Base-by-base conservation (phyloP, 2,888 invertebrate genomes). In the Hypomecis punctinalis region DNA sequence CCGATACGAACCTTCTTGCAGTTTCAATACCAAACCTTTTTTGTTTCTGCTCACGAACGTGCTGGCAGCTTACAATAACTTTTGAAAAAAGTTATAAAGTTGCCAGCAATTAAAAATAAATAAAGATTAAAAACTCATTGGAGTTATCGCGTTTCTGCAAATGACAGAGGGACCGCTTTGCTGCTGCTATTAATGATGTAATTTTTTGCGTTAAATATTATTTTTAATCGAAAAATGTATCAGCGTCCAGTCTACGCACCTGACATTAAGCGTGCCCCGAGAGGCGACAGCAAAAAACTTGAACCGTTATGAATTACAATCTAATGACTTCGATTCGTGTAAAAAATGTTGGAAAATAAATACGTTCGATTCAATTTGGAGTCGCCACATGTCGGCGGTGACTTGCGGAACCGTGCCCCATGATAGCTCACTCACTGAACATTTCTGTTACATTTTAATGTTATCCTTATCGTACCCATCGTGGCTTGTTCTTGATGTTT, bases 371-470 rank as follows among this genome's bases (percentile, higher is more conserved):
- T 85, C 86, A 86, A 87, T 85, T 88, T 79, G 80, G 77, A 80
- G 86, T 84, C 82, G 84, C 85, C 92, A 90, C 88, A 91, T 92
- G 92, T 88, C 87, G 85, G 74, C 82, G 68, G 81, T 92, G 92
- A 92, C 92, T 92, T 86, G 92, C 91, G 80, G 75, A 69, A 67
- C 54, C 69, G 39, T 48, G 60, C 43, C 48, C 57, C 69, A 70
- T 72, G 68, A 68, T 72, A 70, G 72, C 67, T 69, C 68, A 72
- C 65, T 72, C 72, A 70, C 58, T 62, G 63, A 68, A 68, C 63
- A 55, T 64, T 63, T 69, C 66, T 66, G 62, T 70, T 68, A 48
- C 57, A 61, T 65, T 61, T 61, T 52, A 48, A 53, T 57, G 10
- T 54, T 61, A 57, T 54, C 53, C 40, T 52, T 52, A 52, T 52